Evolutionary conservation across 2,797 vertebrate genomes (phyloP).

Genomic region (Artibeus lituratus): DNA sequence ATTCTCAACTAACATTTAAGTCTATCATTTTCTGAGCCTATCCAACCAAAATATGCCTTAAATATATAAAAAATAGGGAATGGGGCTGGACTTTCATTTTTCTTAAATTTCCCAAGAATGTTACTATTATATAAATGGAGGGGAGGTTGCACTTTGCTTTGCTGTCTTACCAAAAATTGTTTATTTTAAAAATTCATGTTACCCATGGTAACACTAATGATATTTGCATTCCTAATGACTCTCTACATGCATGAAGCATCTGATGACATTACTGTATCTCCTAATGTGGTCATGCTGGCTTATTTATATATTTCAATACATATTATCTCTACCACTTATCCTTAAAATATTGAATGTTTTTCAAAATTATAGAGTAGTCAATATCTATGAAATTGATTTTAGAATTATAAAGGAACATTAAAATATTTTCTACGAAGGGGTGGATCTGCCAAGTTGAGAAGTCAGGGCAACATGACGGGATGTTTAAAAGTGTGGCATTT

Average conservation of each 20-base stretch:
- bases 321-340: not conserved
- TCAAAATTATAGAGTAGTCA: not conserved
- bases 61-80: not conserved
- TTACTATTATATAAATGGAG: not conserved
- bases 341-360: not conserved
- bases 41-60: not conserved
- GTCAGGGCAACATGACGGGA: not conserved
- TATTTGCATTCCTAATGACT: not conserved
- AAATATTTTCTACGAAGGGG: not conserved
- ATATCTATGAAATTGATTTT: not conserved
- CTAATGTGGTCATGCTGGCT: not conserved
- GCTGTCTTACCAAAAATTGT: not conserved
- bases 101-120: not conserved
- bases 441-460: not conserved
- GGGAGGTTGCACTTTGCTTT: not conserved
- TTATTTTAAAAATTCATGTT: not conserved
- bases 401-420: not conserved
- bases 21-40: not conserved
- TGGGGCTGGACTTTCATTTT: not conserved
- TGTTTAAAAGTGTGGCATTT: not conserved
- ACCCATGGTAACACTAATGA: not conserved
- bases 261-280: not conserved
- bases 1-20: not conserved
- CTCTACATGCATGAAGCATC: not conserved
- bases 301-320: not conserved